These are phyloP conservation scores for Ornithoptera alexandrae DNA, from an alignment of 2,888 invertebrate genomes.

Conservation along the genomic window DNA sequence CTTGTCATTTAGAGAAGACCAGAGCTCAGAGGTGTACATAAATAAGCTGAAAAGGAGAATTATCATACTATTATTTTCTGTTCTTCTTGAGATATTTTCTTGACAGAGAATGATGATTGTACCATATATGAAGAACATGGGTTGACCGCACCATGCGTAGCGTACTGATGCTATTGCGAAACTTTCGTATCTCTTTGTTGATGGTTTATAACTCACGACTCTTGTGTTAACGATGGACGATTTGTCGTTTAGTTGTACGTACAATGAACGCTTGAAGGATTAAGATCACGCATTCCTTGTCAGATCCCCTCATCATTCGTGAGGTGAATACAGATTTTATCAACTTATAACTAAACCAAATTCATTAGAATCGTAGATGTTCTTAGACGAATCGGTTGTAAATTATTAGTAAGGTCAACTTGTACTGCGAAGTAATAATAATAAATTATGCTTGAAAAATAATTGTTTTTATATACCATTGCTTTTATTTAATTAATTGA, in stretches of 20 bases:
- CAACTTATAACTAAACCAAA: background rate
- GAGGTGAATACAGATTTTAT: slow-evolving; percentile 9
- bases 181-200: background rate
- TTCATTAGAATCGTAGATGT: background rate
- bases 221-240: background rate
- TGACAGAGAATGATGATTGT: no score
- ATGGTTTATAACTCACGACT: slow-evolving; percentile 11
- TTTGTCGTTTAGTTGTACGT: slow-evolving; percentile 3
- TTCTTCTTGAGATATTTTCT: no score
- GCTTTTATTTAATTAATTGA: no score
- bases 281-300: slow-evolving; percentile 9
- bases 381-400: background rate
- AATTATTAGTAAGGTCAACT: slow-evolving; percentile 5
- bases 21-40: no score
- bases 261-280: slow-evolving; percentile 1
- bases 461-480: no score
- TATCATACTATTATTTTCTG: no score
- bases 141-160: no score
- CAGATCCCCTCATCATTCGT: slow-evolving; percentile 8
- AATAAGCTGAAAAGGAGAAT: no score
- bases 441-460: background rate
- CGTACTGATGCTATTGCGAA: background rate
- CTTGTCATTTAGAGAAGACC: no score
- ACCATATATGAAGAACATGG: no score
- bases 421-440: background rate